Evolutionary conservation across 2,113 vertebrate species (phyloP), one percentile per base, ranked within the genome.

Genomic region (Sigmodon hispidus): DNA sequence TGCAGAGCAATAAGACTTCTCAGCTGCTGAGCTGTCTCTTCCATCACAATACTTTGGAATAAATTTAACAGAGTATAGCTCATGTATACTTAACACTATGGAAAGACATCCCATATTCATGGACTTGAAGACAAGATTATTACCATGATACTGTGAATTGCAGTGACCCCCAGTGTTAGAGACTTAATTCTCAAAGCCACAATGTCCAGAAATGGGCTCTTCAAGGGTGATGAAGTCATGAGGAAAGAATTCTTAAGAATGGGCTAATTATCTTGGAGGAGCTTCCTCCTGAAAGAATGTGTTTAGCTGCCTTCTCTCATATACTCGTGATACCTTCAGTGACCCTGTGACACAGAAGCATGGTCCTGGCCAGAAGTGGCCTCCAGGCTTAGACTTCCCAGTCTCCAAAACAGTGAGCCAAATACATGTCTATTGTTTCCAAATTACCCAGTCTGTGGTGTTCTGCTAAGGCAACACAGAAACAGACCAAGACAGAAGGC

Each of bases 11-110:
- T 45, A 19, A 31, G 81, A 63, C 0, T 26, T 63, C n/a, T 17
- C 31, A 84, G 26, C 3, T 65, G 40, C 40, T 65, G 80, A 45
- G 59, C 40, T 45, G 0, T 11, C 57, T 84, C 59, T 84, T 40
- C 57, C 12, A 43, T 15, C 9, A 59, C 3, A 45, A 36, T 22
- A 48, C 11, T 63, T 84, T 84, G 45, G 15, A 69, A 93, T 94
- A 87, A 26, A 92, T 80, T 88, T 95, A 79, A 92, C 21, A 67
- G 92, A 86, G 24, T 36, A 3, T 34, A 87, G 86, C 57, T 84
- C 81, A 85, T 11, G 26, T 34, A 65, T 11, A 65, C 57, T 73
- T 2, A 63, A 65, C 4, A 72, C 0, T 10, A 19, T 72, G 77
- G 34, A 86, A 83, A 95, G 61, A 91, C 9, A 73, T 40, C 8